phyloP scores from a whole-genome alignment of 2,113 vertebrate genomes.

The Dascyllus trimaculatus region DNA sequence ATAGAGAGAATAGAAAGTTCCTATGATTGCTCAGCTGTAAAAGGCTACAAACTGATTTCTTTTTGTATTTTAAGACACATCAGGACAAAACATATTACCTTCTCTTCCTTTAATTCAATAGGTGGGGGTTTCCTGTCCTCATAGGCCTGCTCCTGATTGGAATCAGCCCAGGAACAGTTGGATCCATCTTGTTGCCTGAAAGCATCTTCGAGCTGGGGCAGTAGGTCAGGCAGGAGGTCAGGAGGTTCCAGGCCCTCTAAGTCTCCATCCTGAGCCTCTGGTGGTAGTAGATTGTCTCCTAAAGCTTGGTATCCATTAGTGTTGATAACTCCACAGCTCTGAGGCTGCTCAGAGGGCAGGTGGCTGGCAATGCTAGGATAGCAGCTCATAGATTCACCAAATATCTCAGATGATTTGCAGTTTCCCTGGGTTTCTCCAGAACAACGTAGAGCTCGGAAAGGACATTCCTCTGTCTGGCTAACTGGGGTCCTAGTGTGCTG shows the following conservation, averaged over 20 bases:
- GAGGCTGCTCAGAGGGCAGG: conserved; percentile 71
- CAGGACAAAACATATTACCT: conserved; percentile 71
- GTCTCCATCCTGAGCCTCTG: conserved; percentile 87
- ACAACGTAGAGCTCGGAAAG: conserved; percentile 89
- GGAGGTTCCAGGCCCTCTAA: conserved; percentile 92
- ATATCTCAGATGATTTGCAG: conserved; percentile 91
- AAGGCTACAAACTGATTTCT: not conserved
- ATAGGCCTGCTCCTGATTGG: conserved; percentile 51
- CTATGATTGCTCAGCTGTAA: not conserved
- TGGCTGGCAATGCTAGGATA: conserved; percentile 77
- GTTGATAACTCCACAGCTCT: conserved; percentile 63
- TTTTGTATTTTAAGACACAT: not conserved
- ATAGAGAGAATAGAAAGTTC: not conserved
- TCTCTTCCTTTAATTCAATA: conserved; percentile 67
- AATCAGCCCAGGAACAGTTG: conserved; percentile 75
- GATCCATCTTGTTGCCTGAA: conserved; percentile 87
- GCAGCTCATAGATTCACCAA: conserved; percentile 89
- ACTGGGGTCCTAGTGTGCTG: conserved; percentile 71
- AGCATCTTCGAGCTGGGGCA: conserved; percentile 92
- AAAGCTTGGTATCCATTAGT: conserved; percentile 91
- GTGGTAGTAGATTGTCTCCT: conserved; percentile 90
- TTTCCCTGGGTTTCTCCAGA: conserved; percentile 89
- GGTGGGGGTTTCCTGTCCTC: conserved; percentile 58
- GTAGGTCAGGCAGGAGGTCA: conserved; percentile 92
- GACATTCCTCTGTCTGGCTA: conserved; percentile 88